Conservation (phyloP, 35 echinoderm and acorn worm genomes). For the Acanthaster planci region DNA sequence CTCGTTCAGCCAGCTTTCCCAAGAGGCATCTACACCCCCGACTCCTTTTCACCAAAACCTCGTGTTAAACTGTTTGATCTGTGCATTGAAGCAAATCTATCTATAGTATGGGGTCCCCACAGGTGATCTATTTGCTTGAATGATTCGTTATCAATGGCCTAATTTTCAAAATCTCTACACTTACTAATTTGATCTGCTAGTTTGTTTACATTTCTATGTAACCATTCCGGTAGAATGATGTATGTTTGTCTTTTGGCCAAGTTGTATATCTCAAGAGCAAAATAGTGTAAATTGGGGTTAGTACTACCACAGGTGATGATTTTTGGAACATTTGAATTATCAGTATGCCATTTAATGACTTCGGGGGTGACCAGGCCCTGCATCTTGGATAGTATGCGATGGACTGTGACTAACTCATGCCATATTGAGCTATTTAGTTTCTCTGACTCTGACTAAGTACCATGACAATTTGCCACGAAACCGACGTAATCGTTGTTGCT, state of each 20-base stretch:
- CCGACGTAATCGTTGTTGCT: slow-evolving; percentile 34
- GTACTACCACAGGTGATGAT: slow-evolving; percentile 42
- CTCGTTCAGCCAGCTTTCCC: slow-evolving; percentile 27
- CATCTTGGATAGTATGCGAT: background rate
- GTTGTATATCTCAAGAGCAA: slow-evolving; percentile 33
- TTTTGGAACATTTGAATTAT: slow-evolving; percentile 43
- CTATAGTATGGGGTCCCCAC: slow-evolving; percentile 53
- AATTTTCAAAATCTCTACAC: slow-evolving; percentile 42
- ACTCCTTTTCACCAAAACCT: slow-evolving; percentile 44
- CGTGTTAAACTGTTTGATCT: slow-evolving; percentile 36
- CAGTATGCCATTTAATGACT: slow-evolving; percentile 42
- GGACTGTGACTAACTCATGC: slow-evolving; percentile 9
- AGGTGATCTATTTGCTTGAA: slow-evolving; percentile 30
- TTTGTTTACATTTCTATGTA: slow-evolving; percentile 41
- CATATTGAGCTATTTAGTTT: slow-evolving; percentile 2
- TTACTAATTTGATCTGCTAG: slow-evolving; percentile 49
- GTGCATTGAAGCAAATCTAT: slow-evolving; percentile 42
- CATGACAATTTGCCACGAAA: too few species aligned
- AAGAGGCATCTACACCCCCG: slow-evolving; percentile 41
- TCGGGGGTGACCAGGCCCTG: background rate
- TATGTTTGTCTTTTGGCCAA: background rate
- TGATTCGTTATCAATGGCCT: slow-evolving; percentile 18
- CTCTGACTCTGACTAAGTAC: too few species aligned
- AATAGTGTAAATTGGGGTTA: slow-evolving; percentile 26
- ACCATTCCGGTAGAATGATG: slow-evolving; percentile 19